A percentile compares a stretch with the other conserved stretches of the same genome.
Evolutionary conservation across 2,797 vertebrate genomes (phyloP).

Genomic region (Crocidura indochinensis): DNA sequence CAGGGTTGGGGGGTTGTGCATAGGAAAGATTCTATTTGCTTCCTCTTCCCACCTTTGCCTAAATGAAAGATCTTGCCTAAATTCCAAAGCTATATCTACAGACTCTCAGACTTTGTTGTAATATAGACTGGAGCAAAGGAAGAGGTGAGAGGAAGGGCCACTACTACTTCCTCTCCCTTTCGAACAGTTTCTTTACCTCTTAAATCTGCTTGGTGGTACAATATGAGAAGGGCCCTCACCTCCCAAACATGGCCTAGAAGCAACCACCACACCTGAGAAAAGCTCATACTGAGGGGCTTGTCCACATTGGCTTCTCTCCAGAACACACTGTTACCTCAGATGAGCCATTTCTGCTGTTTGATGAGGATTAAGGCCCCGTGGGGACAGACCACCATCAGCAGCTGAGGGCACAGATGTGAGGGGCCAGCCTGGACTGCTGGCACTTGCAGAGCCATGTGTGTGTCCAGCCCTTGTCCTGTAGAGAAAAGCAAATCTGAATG

Average conservation of each 20-base stretch:
- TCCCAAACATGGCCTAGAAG: background rate
- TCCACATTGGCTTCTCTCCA: background rate
- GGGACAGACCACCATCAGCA: background rate
- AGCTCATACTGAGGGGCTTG: background rate
- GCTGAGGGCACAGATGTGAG: background rate
- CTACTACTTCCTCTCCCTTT: background rate
- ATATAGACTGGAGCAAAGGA: background rate
- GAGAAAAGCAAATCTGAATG: background rate
- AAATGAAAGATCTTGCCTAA: background rate
- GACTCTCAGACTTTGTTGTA: slow-evolving; percentile 32
- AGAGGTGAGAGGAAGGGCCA: background rate
- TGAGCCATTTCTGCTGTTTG: background rate
- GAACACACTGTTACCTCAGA: background rate
- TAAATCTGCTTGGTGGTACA: background rate
- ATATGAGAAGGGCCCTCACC: background rate
- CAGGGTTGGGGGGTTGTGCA: slow-evolving; percentile 5
- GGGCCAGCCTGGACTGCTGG: background rate
- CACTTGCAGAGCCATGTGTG: slow-evolving; percentile 31
- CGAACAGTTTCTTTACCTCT: background rate
- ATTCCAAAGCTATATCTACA: slow-evolving; percentile 11
- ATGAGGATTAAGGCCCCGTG: background rate
- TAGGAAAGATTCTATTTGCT: slow-evolving; percentile 9
- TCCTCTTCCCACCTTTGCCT: background rate
- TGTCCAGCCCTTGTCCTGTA: background rate
- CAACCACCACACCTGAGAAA: slow-evolving; percentile 6